Base-by-base conservation (phyloP, 2,113 vertebrate species). In the Synodontis membranacea region DNA sequence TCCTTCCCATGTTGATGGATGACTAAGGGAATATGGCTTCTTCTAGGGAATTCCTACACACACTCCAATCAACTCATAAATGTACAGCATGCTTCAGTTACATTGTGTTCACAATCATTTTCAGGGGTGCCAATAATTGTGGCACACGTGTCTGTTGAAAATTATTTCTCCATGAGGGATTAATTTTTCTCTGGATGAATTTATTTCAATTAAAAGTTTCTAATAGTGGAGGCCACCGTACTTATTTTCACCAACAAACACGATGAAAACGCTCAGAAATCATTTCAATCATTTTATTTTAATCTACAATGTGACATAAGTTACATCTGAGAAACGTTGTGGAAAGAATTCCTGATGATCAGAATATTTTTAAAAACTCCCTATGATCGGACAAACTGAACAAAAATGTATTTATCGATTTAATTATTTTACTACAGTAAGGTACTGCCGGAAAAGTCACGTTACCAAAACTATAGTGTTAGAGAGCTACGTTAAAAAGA, bases 291-390 rank as follows among this genome's bases (percentile, higher is more conserved):
- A 42, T 46, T 76, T 85, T 82, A 88, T 70, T 86, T 3, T 66
- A 82, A 58, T 48, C 79, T 82, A 37, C 64, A 19, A 68, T 66
- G 15, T 58, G 42, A 86, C 44, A 83, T 66, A 85, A 75, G 21
- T 85, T n/a, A 37, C 42, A 83, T 42, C 34, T 72, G 39, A 60
- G 42, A 83, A 74, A 34, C 34, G 6, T 6, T 6, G 31, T 44
- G 21, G n/a, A 44, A 21, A 60, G 21, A 3, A 58, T 58, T 72
- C 64, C 39, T 8, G 60, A 64, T 52, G n/a, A 31, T 19, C 42
- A 42, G 8, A 74, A 23, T 21, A 34, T 68, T 56, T 8, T 11
- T 23, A n/a, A 89, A 81, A 31, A 28, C 50, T 39, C 11, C 8
- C 15, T 46, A 48, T 11, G 12, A 48, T 5, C 5, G 1, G 31